Percentiles rank a stretch among this genome's conserved stretches.
Conservation (phyloP, 2,888 invertebrate genomes). For the Sycophila texana region DNA sequence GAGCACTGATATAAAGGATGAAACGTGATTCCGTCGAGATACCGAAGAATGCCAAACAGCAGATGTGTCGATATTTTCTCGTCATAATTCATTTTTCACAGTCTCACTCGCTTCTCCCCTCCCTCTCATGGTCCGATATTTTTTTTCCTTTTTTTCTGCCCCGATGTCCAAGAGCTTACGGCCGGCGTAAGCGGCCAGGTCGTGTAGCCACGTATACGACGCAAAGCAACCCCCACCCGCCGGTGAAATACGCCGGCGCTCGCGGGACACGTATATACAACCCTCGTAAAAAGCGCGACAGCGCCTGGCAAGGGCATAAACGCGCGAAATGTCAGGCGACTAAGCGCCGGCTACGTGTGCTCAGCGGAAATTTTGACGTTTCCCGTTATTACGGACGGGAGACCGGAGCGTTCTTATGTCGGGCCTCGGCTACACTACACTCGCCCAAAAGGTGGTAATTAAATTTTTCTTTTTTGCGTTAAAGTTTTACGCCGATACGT, state of each 20-base stretch:
- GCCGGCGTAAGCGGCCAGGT: conserved; percentile 3
- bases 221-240: not conserved
- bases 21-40: not conserved
- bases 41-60: conserved; percentile 29
- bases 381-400: conserved; percentile 20
- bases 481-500: too few species aligned
- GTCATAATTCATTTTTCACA: conserved; percentile 43
- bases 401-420: not conserved
- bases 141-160: not conserved
- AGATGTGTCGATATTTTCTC: conserved; percentile 40
- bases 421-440: not conserved
- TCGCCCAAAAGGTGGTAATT: not conserved
- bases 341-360: conserved; percentile 13
- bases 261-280: conserved; percentile 56
- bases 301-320: conserved; percentile 58
- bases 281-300: conserved; percentile 61
- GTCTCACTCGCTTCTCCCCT: conserved; percentile 16
- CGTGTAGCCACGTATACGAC: conserved; percentile 2
- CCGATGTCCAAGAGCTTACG: not conserved
- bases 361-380: conserved; percentile 47
- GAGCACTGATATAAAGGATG: not conserved
- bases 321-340: conserved; percentile 53
- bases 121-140: conserved; percentile 31
- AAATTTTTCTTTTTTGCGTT: not conserved
- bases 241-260: conserved; percentile 25